Evolutionary conservation across 2,888 invertebrate genomes (phyloP).

Genomic region (Drosophila acutilabella): DNA sequence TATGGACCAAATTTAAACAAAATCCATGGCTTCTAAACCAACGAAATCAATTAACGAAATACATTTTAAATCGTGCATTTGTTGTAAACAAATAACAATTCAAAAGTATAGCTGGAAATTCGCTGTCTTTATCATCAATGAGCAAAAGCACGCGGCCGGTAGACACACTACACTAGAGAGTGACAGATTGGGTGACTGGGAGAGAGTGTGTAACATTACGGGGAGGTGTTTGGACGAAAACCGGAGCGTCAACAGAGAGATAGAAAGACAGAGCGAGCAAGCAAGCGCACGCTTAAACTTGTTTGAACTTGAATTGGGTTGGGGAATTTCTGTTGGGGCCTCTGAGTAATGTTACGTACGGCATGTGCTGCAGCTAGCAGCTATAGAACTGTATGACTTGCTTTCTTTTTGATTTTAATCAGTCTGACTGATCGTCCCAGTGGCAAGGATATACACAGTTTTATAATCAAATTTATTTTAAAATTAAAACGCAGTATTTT

Average conservation of each 20-base stretch:
- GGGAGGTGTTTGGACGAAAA: conserved; percentile 7
- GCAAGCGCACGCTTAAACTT: conserved; percentile 7
- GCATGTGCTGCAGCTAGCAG: conserved; percentile 24
- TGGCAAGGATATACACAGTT: conserved; percentile 12
- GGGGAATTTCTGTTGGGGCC: conserved; percentile 7
- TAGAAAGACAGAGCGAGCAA: conserved; percentile 24
- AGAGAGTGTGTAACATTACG: conserved; percentile 1
- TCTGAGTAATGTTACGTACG: conserved; percentile 5
- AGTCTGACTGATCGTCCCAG: conserved; percentile 1
- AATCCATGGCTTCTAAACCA: conserved; percentile 41
- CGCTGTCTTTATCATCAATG: conserved; percentile 55
- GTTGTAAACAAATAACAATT: conserved; percentile 68
- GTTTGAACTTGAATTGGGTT: neutral
- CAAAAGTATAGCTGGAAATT: conserved; percentile 46
- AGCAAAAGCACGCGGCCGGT: conserved; percentile 64
- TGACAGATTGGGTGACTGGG: neutral
- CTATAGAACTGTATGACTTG: neutral
- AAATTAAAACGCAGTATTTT: neutral
- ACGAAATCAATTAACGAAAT: conserved; percentile 80
- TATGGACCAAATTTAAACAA: conserved; percentile 22
- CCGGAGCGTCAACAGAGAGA: conserved; percentile 20
- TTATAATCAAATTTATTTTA: neutral
- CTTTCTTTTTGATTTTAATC: neutral
- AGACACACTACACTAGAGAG: conserved; percentile 25
- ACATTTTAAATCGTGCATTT: conserved; percentile 75